Evolutionary conservation across 1,140 invertebrate species (phyloP), one percentile per base, ranked within the genome.

Genomic region (Notospermus geniculatus): DNA sequence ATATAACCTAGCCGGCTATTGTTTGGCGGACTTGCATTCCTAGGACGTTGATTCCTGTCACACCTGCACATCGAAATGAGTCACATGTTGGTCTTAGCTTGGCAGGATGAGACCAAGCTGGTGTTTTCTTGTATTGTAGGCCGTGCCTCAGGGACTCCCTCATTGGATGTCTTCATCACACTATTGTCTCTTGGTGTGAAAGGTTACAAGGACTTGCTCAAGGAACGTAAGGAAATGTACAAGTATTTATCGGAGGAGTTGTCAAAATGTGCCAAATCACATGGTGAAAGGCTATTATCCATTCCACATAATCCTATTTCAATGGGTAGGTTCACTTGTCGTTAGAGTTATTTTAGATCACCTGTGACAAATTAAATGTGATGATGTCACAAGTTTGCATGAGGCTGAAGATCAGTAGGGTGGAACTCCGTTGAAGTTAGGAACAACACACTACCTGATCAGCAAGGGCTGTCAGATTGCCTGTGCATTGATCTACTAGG

Each of bases 81-180:
- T 29, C n/a, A 25, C 43, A 54, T 60, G 19, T 50, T n/a, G n/a
- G n/a, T n/a, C n/a, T n/a, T n/a, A n/a, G n/a, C n/a, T 15, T n/a
- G 7, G 19, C 46, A 36, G 4, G 32, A 36, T 15, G 4, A 36
- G 15, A 36, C 15, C 32, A 19, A 41, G 59, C 19, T 32, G 17
- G 17, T 68, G n/a, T 52, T 2, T 19, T 50, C 55, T 22, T 15
- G 43, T 30, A 28, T 67, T 75, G 17, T 69, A 86, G 87, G 87
- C 23, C 82, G 91, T 60, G 91, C 89, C 1, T 91, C 90, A 43
- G 85, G 85, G 1, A 87, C 87, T 58, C 89, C 90, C 53, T 84
- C 87, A 0, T 83, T 91, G 68, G 91, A 93, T 79, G 83, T 91
- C 1, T 88, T 93, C 72, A 91, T 93, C 71, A 93, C 91, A 0